Evolutionary conservation across 2,888 invertebrate genomes (phyloP), one percentile per base, ranked within the genome.

Genomic region (Cistogaster globosa): DNA sequence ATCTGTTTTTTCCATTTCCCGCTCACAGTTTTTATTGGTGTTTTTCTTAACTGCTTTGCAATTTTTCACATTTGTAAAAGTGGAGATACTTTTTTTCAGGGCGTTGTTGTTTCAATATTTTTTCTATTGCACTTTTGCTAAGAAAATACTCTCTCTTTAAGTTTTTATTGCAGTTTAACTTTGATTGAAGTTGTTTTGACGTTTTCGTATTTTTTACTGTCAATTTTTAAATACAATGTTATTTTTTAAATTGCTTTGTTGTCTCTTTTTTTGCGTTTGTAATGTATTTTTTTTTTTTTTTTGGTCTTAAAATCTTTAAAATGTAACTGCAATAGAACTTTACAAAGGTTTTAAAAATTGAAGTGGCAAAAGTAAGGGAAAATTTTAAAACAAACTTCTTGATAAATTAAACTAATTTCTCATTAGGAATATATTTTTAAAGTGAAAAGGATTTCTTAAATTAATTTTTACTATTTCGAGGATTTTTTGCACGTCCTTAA

Each of bases 111-210:
- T 79, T 22, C 32, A 45, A 12, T 53, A 18, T 68, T 62, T 69
- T 60, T 60, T 7, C 22, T 51, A 16, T 55, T 62, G 60, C 51
- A 51, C 8, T 69, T 38, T 77, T 68, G 38, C 38, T 4, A 38
- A 68, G 63, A 26, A 38, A 76, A 65, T 77, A 60, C 62, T 60
- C 67, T 83, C 63, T 38, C 51, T 48, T 72, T 75, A 16, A 74
- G 58, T 69, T 74, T 81, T 85, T 85, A 78, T 82, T 85, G 78
- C 78, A 85, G 78, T 85, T 85, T 82, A 85, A 68, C 82, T 85
- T 85, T 85, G 85, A 85, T 85, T 85, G 82, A 85, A 85, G 82
- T 85, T 82, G 85, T 85, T 85, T 85, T 85, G 85, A 85, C 82
- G 78, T 85, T 82, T 74, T 82, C 58, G 72, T 74, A 84, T 85